Evolutionary conservation across 2,888 invertebrate species (phyloP), one percentile per base, ranked within the genome.

Genomic region (Incurvaria masculella): DNA sequence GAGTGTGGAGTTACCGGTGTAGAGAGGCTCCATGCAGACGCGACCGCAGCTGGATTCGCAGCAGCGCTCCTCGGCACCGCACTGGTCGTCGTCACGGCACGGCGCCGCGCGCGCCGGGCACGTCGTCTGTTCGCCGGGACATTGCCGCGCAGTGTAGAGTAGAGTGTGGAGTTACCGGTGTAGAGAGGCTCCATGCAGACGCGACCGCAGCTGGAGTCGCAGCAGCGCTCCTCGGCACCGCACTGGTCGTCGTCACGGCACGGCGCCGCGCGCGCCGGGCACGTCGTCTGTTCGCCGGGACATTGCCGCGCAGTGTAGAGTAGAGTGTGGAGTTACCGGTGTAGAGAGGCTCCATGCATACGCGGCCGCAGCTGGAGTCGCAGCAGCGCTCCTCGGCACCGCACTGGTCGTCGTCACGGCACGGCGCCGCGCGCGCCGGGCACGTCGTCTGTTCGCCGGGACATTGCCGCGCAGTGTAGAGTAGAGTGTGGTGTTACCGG

Each of bases 41-140:
- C 69, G 72, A 10, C 87, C 88, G 59, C 89, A 88, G 0, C 83
- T 80, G 17, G 87, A 86, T 47, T 68, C 74, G 64, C 89, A 89
- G 65, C 88, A 89, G 49, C 84, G 79, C 55, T 84, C 82, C 45
- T 81, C 72, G 2, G 63, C 74, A 6, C 80, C 80, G 59, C 87
- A 87, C 44, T 86, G 84, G 46, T 78, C 75, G 56, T 86, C 85
- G 40, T 72, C 68, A 26, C 62, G 65, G 65, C 87, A 87, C 6
- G 73, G 75, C 26, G 81, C 65, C n/a, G 85, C 80, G 43, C 82
- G 76, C 40, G 81, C 73, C 0, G 85, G 86, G 53, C 88, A 88
- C 1, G 69, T 48, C 19, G 55, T 59, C 19, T 64, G 64, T 50
- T 64, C 63, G 3, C 67, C 64, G 42, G 79, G 76, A 64, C 79